Evolutionary conservation across 1,140 invertebrate species (phyloP).

Genomic region (Pemphigus obesinymphae): DNA sequence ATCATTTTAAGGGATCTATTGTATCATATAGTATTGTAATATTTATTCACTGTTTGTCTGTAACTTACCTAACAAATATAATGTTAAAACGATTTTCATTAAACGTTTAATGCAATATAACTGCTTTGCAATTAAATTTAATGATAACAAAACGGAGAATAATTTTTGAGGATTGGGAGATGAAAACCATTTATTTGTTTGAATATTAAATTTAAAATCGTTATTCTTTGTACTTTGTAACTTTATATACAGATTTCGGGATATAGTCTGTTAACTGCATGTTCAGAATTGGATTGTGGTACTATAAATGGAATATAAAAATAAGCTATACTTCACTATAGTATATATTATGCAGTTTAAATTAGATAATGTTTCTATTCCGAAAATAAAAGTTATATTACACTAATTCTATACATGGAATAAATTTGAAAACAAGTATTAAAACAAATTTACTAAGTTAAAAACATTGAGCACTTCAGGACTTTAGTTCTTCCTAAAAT

Average conservation of each 20-base stretch:
- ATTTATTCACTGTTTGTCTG: no score
- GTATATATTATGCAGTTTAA: not conserved
- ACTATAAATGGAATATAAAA: not conserved
- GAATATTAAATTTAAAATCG: not conserved
- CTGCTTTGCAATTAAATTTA: not conserved
- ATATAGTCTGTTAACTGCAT: not conserved
- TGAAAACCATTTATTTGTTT: not conserved
- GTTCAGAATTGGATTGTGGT: not conserved
- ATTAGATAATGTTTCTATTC: not conserved
- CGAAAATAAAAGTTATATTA: not conserved
- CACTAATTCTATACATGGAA: no score
- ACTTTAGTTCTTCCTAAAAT: not conserved
- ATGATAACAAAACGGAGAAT: not conserved
- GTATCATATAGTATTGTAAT: no score
- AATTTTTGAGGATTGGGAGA: not conserved
- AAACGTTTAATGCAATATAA: not conserved
- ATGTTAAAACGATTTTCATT: no score
- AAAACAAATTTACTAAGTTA: not conserved
- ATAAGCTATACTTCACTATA: not conserved
- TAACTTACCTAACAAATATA: no score
- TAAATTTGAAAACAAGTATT: not conserved
- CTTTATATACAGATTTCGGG: not conserved
- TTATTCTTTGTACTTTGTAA: not conserved
- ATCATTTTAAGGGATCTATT: no score
- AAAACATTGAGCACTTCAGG: not conserved